Conservation (phyloP, 2,113 vertebrate species). For the Dasyprocta punctata region DNA sequence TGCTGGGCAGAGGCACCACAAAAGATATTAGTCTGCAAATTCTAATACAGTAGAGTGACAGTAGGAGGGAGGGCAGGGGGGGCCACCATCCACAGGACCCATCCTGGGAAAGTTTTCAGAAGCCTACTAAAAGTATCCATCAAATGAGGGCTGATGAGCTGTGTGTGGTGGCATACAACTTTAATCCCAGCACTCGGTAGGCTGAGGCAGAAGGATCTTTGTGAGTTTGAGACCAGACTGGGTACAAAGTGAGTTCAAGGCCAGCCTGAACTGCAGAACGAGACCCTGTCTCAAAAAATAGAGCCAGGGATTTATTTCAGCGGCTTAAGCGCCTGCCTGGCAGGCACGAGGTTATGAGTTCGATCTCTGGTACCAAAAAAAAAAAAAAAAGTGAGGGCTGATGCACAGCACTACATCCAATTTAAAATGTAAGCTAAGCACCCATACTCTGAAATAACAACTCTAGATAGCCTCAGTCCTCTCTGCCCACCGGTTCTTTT, state of each 20-base stretch:
- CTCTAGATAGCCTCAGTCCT: not conserved
- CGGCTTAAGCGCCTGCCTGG: no score
- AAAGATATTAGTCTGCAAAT: not conserved
- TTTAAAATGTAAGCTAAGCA: not conserved
- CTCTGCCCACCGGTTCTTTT: not conserved
- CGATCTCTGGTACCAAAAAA: no score
- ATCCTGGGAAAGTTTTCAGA: not conserved
- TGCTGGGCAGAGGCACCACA: not conserved
- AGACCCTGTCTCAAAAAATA: no score
- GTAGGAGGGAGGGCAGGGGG: not conserved
- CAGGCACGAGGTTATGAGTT: no score
- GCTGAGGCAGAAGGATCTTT: no score
- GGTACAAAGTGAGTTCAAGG: no score
- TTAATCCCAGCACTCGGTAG: no score
- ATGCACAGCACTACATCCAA: not conserved
- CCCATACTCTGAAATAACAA: not conserved
- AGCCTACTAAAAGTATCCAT: not conserved
- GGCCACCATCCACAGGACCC: not conserved
- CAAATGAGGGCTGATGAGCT: not conserved
- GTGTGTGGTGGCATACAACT: no score
- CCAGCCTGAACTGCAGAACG: no score
- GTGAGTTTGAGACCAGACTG: no score
- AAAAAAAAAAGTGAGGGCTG: not conserved
- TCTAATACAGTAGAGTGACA: not conserved
- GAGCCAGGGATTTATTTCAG: no score